Evolutionary conservation across 2,888 invertebrate species (phyloP), one percentile per base, ranked within the genome.

Genomic region (Acrocera orbiculus): DNA sequence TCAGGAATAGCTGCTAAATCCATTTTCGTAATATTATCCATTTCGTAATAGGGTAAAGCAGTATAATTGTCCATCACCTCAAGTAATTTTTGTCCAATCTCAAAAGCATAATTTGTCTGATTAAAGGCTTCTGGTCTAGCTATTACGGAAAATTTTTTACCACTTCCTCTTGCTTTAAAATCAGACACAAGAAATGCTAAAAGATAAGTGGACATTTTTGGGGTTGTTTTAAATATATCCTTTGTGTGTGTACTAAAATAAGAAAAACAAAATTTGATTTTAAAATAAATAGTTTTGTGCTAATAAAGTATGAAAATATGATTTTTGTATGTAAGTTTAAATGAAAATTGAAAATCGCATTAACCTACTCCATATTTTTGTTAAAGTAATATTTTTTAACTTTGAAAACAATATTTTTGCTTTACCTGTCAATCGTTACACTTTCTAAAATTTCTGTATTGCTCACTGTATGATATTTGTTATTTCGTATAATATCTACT

Each of bases 1-100:
- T 87, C 82, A 0, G 83, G 76, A 38, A 90, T 67, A 2, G 83
- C 86, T n/a, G 85, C 73, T 49, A 86, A 73, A 49, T 87, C 80
- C 55, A 86, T 66, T 52, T 86, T 86, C 5, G 73, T 63, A n/a
- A n/a, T n/a, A 37, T 78, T 61, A 2, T 64, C 66, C 5, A 61
- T 55, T 0, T 51, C 48, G 37, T 66, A 66, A 44, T 70, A 73
- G 7, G 62, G 47, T n/a, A 67, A 49, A 1, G 53, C 64, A 32
- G 76, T 74, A 46, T 71, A 82, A 1, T 61, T 50, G 13, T 67
- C 57, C 30, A 77, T 51, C 30, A 57, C 61, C 2, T 54, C 44
- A 0, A 75, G 54, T 2, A 73, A 55, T 34, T 62, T 52, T 6
- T 58, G 56, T 0, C 70, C 74, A 14, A 77, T 65, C 13, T 75